These are phyloP conservation scores for Eulithis testata DNA, from an alignment of 2,888 invertebrate species.

Conservation along the genomic window DNA sequence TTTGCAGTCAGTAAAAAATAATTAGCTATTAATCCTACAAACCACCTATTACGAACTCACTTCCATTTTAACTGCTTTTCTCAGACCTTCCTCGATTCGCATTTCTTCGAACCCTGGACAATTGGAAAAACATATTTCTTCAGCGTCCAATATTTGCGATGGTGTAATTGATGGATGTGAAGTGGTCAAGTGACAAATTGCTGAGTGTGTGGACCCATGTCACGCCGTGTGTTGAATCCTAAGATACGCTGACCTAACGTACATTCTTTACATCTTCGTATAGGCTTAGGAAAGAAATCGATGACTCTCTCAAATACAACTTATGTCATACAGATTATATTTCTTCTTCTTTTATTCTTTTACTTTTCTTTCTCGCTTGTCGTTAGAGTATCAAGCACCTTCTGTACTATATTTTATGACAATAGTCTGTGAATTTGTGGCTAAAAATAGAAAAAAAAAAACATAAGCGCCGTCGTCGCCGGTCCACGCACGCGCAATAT, in stretches of 20 bases:
- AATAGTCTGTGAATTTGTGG: no score
- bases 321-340: no score
- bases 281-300: conserved; percentile 5
- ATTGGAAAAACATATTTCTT: conserved; percentile 29
- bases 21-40: no score
- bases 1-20: no score
- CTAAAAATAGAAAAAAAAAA: no score
- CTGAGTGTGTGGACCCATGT: conserved; percentile 60
- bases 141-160: conserved; percentile 50
- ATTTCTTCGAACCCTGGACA: conserved; percentile 7
- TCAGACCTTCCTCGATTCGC: background rate
- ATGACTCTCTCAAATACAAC: conserved; percentile 3
- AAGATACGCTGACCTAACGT: conserved; percentile 39
- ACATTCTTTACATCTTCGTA: conserved; percentile 25
- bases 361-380: no score
- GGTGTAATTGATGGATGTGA: conserved; percentile 61
- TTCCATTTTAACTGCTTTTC: background rate
- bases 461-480: no score
- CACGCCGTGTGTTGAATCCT: conserved; percentile 56
- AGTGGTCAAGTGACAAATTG: conserved; percentile 63
- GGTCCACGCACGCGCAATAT: no score
- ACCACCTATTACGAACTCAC: no score
- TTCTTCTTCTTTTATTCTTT: no score
- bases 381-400: no score
- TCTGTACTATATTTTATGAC: no score